Base-by-base conservation (phyloP, 2,797 vertebrate genomes). In the Danio albolineatus region DNA sequence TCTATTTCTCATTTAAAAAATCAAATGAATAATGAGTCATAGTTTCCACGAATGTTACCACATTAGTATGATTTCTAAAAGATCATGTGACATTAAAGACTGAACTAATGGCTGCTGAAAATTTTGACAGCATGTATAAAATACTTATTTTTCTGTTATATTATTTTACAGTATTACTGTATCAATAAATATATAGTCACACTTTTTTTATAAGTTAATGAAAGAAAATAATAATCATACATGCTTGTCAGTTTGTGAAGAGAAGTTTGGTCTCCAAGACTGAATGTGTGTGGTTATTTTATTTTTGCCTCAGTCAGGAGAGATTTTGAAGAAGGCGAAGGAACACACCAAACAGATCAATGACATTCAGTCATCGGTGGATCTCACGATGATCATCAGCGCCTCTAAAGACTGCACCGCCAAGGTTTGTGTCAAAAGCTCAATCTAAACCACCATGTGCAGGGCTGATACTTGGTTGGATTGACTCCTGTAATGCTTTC, bases 301-400 rank as follows among this genome's bases (percentile, higher is more conserved):
- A 43, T 84, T 21, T 80, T 46, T 53, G 6, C 74, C 0, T 83
- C n/a, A 99, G 98, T 95, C 96, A 65, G 97, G 98, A 21, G 97
- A 99, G 75, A 83, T 97, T 69, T 86, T 97, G 78, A 94, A 95
- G 51, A 97, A 89, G 4, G 90, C 92, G 39, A 99, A 98, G 88
- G 97, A 99, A 72, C 97, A 99, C 92, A 96, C 92, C 53, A 96
- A 96, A 88, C 98, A 99, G 74, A 98, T 99, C 91, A 99, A 99
- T 0, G 98, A 99, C 89, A 96, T 99, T 81, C 98, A 99, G 94
- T 85, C 95, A 0, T 97, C 97, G 2, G 90, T 96, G 81, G 97
- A 99, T 84, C 97, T 98, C 90, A 98, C 96, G 2, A 98, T 97
- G 95, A 93, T 99, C 86, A 95, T 99, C 93, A 98, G 91, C 0